Conservation (phyloP, 2,113 vertebrate species). For the Marmota monax region DNA sequence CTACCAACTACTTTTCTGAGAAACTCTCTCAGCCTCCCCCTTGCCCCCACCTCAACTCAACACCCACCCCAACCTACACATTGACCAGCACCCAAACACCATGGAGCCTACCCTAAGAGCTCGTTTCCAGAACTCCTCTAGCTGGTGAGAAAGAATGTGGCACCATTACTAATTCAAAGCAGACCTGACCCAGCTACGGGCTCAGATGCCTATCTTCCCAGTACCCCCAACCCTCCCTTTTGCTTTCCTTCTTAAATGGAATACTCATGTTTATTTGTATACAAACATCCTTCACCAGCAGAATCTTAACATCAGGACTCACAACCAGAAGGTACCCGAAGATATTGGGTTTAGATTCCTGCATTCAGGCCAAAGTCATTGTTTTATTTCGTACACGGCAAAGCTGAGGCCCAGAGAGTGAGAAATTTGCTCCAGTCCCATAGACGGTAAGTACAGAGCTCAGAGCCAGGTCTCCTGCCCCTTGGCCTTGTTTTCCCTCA, state of each 20-base stretch:
- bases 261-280: background rate
- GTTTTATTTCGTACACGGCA: background rate
- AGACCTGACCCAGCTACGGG: slow-evolving; percentile 59
- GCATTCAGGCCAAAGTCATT: background rate
- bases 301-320: background rate
- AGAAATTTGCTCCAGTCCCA: background rate
- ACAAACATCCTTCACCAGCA: slow-evolving; percentile 27
- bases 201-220: slow-evolving; percentile 14
- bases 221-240: background rate
- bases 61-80: background rate
- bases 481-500: background rate
- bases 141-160: slow-evolving; percentile 61
- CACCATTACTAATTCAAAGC: slow-evolving; percentile 63
- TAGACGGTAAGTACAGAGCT: background rate
- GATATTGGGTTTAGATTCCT: background rate
- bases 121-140: slow-evolving; percentile 58
- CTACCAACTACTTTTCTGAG: background rate
- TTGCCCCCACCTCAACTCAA: background rate
- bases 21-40: background rate
- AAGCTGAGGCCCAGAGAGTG: background rate
- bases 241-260: slow-evolving; percentile 53
- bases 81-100: background rate
- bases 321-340: background rate
- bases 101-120: background rate
- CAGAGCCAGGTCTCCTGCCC: background rate